A percentile compares a stretch with the other conserved stretches of the same genome.
phyloP scores from a whole-genome alignment of 2,797 vertebrate species.

The Amniataba percoides region DNA sequence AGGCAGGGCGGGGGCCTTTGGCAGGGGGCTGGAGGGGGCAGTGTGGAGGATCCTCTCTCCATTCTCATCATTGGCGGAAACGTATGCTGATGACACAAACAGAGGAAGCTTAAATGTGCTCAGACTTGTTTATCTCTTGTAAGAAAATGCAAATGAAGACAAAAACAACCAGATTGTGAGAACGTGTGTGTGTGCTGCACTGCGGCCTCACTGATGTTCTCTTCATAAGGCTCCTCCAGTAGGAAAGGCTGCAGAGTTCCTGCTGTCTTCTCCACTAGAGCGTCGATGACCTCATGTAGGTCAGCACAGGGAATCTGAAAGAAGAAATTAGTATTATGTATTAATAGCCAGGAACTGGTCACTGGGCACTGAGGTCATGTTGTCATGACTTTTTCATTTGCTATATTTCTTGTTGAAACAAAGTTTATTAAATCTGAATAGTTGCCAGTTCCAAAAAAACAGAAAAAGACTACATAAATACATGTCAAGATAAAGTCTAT shows the following conservation, averaged over 20 bases:
- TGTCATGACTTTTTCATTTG: not conserved
- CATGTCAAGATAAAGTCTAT: not conserved
- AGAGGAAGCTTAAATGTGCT: not conserved
- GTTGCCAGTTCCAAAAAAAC: not conserved
- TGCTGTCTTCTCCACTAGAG: conserved; percentile 87
- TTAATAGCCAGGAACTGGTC: conserved; percentile 7
- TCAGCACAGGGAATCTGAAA: conserved; percentile 86
- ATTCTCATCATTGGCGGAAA: conserved; percentile 89
- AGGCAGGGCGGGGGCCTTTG: conserved; percentile 78
- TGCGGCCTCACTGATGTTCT: conserved; percentile 87
- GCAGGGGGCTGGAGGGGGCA: conserved; percentile 74
- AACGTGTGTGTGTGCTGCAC: conserved; percentile 7
- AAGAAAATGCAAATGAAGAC: rapidly evolving
- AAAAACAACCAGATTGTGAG: not conserved
- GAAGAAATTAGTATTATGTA: not conserved
- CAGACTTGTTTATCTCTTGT: not conserved
- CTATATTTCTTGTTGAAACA: not conserved
- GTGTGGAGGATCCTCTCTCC: conserved; percentile 86
- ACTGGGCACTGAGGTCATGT: not conserved
- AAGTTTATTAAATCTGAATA: not conserved
- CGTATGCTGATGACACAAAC: conserved; percentile 81
- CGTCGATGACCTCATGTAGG: conserved; percentile 88
- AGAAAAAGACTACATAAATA: too few relatives aligned
- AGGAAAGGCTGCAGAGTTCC: conserved; percentile 88
- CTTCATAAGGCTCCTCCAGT: conserved; percentile 88